phyloP scores from a whole-genome alignment of 2,797 vertebrate genomes.

The Gobionotothen gibberifrons region DNA sequence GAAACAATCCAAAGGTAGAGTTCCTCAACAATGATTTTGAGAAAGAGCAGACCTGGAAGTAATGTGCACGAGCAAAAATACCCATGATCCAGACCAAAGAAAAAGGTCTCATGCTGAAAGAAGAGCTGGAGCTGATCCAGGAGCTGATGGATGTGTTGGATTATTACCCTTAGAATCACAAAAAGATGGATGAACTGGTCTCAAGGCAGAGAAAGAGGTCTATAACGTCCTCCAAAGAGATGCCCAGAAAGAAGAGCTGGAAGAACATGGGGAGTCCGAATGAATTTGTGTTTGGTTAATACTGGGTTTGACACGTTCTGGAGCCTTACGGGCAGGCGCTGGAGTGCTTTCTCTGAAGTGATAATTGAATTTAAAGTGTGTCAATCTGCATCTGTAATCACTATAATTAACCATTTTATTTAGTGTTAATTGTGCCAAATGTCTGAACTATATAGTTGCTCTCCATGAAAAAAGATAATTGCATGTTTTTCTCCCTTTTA shows the following conservation, averaged over 20 bases:
- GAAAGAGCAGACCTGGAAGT: not conserved
- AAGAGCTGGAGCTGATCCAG: not conserved
- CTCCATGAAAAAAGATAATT: no score
- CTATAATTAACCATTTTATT: not conserved
- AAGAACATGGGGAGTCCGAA: not conserved
- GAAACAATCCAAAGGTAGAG: not conserved
- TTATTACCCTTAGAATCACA: no score
- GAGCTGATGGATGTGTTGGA: no score
- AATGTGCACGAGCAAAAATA: no score
- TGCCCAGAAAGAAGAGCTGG: not conserved
- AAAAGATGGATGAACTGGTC: no score
- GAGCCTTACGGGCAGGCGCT: not conserved
- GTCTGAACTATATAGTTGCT: no score
- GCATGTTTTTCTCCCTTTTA: no score
- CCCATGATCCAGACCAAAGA: no score
- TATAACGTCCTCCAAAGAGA: no score
- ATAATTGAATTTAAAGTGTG: not conserved
- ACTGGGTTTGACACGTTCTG: not conserved
- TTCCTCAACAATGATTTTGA: not conserved
- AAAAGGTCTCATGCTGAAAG: no score
- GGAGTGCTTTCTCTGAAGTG: not conserved
- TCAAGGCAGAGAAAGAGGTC: no score
- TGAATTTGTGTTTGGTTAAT: not conserved
- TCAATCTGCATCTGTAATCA: no score
- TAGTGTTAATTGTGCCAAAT: not conserved